Conservation (phyloP, 2,888 invertebrate genomes). For the Tetramorium bicarinatum region DNA sequence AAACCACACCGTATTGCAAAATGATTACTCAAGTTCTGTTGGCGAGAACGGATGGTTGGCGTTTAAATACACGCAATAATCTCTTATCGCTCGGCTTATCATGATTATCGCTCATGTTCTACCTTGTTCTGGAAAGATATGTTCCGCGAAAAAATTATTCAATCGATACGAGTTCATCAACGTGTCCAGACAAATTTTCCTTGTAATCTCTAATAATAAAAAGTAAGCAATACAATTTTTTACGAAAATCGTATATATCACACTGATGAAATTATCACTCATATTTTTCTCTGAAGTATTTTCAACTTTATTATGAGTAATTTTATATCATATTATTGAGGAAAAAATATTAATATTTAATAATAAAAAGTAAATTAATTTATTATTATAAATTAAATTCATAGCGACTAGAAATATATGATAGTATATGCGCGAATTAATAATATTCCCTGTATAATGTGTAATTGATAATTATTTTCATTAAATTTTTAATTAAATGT, state of each 20-base stretch:
- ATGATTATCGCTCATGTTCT: slow-evolving; percentile 1
- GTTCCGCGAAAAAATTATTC: slow-evolving; percentile 61
- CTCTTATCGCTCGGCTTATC: slow-evolving; percentile 69
- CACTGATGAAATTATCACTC: neutral
- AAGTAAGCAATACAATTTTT: neutral
- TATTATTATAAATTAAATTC: neutral
- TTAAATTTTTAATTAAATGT: slow-evolving; percentile 35
- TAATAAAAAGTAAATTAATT: slow-evolving; percentile 19
- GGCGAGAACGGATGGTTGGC: neutral
- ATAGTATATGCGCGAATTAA: neutral
- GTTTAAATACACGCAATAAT: slow-evolving; percentile 64
- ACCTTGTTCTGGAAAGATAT: slow-evolving; percentile 58
- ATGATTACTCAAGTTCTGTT: slow-evolving; percentile 25
- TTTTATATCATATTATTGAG: neutral
- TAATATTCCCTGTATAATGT: neutral
- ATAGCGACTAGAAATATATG: neutral
- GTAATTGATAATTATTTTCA: slow-evolving; percentile 21
- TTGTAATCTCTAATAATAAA: neutral
- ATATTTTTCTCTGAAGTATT: neutral
- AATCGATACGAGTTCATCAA: neutral
- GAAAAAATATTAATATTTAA: slow-evolving; percentile 9
- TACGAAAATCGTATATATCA: neutral
- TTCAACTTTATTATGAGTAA: neutral
- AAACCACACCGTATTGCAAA: neutral
- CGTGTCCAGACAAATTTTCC: neutral